These are phyloP conservation scores for Hyles vespertilio DNA, from an alignment of 1,140 invertebrate genomes.

Conservation along the genomic window DNA sequence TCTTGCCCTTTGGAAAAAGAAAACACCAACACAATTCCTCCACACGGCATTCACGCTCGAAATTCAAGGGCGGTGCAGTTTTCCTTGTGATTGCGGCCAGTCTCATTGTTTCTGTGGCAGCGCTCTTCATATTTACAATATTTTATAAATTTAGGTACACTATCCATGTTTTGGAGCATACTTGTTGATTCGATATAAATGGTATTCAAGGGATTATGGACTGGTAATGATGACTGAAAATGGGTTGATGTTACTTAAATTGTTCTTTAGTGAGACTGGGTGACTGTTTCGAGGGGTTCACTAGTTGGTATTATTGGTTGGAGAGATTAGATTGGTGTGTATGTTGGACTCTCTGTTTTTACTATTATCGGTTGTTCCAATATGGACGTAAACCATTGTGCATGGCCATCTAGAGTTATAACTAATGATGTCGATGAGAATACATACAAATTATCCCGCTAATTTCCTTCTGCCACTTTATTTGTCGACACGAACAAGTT, in stretches of 20 bases:
- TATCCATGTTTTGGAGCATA: constrained; percentile 18
- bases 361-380: too few relatives aligned
- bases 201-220: constrained; percentile 2
- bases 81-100: constrained; percentile 17
- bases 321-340: too few relatives aligned
- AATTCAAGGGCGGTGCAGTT: constrained; percentile 25
- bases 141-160: constrained; percentile 19
- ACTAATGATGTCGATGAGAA: constrained; percentile 11
- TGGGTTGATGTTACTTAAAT: not conserved
- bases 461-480: constrained; percentile 9
- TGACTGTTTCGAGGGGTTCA: too few relatives aligned
- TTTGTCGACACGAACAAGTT: constrained; percentile 20
- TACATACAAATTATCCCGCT: constrained; percentile 13
- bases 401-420: too few relatives aligned
- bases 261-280: too few relatives aligned
- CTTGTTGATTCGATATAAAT: constrained; percentile 19
- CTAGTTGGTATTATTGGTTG: too few relatives aligned
- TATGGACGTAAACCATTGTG: too few relatives aligned
- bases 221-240: constrained; percentile 4
- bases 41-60: constrained; percentile 19
- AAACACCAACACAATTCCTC: constrained; percentile 25
- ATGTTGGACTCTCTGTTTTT: too few relatives aligned
- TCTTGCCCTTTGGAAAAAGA: constrained; percentile 25
- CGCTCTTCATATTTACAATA: constrained; percentile 12
- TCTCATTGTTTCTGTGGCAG: constrained; percentile 11